Base-by-base conservation (phyloP, 2,113 vertebrate species). In the Perca fluviatilis region DNA sequence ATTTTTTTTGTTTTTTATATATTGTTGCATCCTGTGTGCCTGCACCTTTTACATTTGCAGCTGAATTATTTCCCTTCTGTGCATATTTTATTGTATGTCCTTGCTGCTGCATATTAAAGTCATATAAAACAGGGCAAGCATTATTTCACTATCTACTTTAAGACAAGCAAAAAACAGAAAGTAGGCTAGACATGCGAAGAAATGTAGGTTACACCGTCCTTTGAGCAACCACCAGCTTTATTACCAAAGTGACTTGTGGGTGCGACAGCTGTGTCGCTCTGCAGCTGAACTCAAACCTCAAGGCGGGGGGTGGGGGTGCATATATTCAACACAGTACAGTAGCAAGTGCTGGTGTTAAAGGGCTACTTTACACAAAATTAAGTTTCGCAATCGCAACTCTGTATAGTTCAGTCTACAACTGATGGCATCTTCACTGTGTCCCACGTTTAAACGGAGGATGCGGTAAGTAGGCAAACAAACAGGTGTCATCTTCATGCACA, bases 181-280 rank as follows among this genome's bases (percentile, higher is more conserved):
- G 85, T 91, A 90, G 88, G 87, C 71, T 88, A 63, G 79, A 72
- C 51, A 54, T 53, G 73, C 43, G 25, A 78, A 72, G 15, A 78
- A 80, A 90, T 84, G 25, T 80, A 62, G 91, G 90, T 92, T 91
- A 82, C 61, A 63, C 68, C 15, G 88, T 86, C 83, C 81, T 84
- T 74, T 70, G 80, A 84, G 74, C 85, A 69, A 82, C 80, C 79
- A 58, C 88, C 77, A 66, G 78, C 64, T 63, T 72, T 58, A 56
- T 60, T 60, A 68, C 36, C 63, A 25, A 50, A 71, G 81, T 71
- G 74, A 85, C 80, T 87, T 92, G 85, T 74, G 89, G 85, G 74
- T 71, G 83, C 25, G 60, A 89, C 91, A 89, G 84, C 87, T 92
- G 90, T 85, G 83, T 4, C 11, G 43, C 71, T 89, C 63, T 88